A percentile compares a stretch with the other conserved stretches of the same genome.
Conservation (phyloP, 2,888 invertebrate species). For the Cordilura impudica region DNA sequence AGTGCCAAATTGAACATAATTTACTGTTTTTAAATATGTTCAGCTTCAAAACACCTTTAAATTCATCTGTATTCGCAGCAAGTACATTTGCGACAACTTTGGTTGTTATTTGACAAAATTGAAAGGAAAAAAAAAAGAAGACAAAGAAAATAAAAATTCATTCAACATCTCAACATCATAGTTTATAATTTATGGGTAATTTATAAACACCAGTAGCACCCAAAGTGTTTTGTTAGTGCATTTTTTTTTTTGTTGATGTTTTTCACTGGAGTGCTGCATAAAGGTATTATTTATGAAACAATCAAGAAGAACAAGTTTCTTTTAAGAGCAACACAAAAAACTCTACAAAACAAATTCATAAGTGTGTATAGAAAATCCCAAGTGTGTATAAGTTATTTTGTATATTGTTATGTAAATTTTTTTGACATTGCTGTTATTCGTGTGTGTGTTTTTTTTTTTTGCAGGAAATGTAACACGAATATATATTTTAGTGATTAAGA, state of each 20-base stretch:
- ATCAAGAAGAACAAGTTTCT: conserved; percentile 60
- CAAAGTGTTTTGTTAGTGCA: conserved; percentile 17
- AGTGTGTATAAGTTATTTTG: neutral
- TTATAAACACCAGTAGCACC: conserved; percentile 60
- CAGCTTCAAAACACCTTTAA: neutral
- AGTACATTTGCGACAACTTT: conserved; percentile 8
- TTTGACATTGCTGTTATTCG: too few relatives aligned
- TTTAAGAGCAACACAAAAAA: neutral
- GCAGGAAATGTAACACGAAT: neutral
- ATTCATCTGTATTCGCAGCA: neutral
- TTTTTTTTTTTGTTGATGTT: conserved; percentile 15
- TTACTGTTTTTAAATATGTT: neutral
- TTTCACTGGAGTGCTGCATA: conserved; percentile 50
- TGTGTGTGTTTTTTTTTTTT: conserved; percentile 6
- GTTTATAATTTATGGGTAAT: conserved; percentile 62
- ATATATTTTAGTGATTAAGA: conserved; percentile 8
- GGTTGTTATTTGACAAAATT: conserved; percentile 52
- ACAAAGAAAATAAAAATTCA: neutral
- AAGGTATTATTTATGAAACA: conserved; percentile 63
- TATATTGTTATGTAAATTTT: neutral
- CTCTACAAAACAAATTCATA: too few relatives aligned
- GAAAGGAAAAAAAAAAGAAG: neutral
- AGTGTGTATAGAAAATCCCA: too few relatives aligned
- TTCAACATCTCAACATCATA: conserved; percentile 55
- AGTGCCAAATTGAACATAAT: neutral